phyloP scores from a whole-genome alignment of 2,113 vertebrate genomes.

The Zosterops lateralis region DNA sequence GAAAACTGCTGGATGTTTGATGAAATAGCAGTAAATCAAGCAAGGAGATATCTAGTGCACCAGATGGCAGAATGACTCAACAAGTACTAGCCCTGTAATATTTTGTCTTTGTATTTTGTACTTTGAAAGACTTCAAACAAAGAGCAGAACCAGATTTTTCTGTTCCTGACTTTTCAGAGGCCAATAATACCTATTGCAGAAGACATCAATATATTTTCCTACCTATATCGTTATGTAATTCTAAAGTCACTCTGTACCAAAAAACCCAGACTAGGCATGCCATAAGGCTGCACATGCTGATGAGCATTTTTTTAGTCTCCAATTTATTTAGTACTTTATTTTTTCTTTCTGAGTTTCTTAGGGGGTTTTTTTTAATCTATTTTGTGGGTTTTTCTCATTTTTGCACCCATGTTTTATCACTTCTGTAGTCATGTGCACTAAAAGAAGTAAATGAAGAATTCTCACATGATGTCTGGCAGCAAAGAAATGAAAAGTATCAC shows the following conservation, averaged over 20 bases:
- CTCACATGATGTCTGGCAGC: neutral
- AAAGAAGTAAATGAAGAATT: neutral
- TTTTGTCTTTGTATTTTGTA: too few species aligned
- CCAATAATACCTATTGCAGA: neutral
- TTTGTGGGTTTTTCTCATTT: neutral
- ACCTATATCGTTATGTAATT: neutral
- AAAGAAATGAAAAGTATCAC: conserved; percentile 24
- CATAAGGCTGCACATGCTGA: neutral
- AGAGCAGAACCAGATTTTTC: too few species aligned
- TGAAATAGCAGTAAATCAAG: neutral
- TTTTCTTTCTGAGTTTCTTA: neutral
- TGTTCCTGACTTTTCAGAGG: too few species aligned
- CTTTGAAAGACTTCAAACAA: too few species aligned
- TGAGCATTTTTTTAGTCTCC: neutral
- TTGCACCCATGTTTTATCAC: neutral
- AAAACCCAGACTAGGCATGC: neutral
- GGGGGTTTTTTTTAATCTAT: neutral
- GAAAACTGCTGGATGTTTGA: neutral
- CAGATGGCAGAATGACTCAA: neutral
- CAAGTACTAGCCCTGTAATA: neutral
- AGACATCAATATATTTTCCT: neutral
- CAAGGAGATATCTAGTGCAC: neutral
- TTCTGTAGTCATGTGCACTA: neutral
- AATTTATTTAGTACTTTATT: neutral
- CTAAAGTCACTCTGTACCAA: fast-evolving